phyloP scores from a whole-genome alignment of 35 echinoderm and acorn worm genomes.

The Heliocidaris tuberculata region DNA sequence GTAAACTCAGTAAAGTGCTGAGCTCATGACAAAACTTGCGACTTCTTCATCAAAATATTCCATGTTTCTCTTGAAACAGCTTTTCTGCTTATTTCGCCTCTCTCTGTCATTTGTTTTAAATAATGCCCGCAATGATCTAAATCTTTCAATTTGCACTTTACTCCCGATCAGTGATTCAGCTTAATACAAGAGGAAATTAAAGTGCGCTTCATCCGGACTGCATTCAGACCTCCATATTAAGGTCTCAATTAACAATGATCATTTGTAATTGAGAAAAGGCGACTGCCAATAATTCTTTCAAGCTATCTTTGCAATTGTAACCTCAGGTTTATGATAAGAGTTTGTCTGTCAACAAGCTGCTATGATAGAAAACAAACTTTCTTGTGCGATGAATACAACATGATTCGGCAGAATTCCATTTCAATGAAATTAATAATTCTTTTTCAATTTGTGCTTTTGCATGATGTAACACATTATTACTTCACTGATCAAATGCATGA shows the following conservation, averaged over 20 bases:
- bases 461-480: background rate
- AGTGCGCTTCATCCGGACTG: background rate
- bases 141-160: background rate
- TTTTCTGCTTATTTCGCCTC: background rate
- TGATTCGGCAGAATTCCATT: background rate
- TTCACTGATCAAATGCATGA: too few species aligned
- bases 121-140: background rate
- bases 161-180: slow-evolving; percentile 7
- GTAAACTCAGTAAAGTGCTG: background rate
- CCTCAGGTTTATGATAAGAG: background rate
- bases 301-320: background rate
- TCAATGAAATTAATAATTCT: background rate
- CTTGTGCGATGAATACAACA: background rate
- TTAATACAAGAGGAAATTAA: background rate
- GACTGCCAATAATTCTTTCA: background rate
- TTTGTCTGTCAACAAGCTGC: background rate
- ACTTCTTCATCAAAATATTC: background rate
- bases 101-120: background rate
- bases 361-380: background rate
- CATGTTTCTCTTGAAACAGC: background rate
- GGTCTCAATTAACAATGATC: slow-evolving; percentile 11
- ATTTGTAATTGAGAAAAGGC: slow-evolving; percentile 12
- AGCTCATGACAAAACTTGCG: background rate
- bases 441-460: background rate
- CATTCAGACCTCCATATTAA: background rate